Evolutionary conservation across 2,888 invertebrate species (phyloP).

Genomic region (Diachrysia chrysitis): DNA sequence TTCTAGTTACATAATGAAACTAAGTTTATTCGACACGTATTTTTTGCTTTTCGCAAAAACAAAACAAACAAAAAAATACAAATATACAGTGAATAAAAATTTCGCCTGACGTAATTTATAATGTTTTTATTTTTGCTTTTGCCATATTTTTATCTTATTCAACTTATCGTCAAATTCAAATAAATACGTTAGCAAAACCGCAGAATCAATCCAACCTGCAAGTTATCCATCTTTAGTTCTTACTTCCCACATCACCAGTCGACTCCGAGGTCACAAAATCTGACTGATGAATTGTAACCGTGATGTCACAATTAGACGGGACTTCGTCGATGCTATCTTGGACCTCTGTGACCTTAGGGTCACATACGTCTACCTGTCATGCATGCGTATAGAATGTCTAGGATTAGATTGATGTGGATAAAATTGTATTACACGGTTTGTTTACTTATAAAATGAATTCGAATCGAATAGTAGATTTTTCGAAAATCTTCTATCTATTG

Average conservation of each 20-base stretch:
- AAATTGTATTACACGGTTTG: slow-evolving; percentile 2
- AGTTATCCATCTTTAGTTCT: slow-evolving; percentile 15
- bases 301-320: slow-evolving; percentile 85
- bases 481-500: too few species aligned
- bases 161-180: neutral
- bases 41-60: too few species aligned
- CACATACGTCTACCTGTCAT: slow-evolving; percentile 56
- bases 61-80: too few species aligned
- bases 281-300: slow-evolving; percentile 83
- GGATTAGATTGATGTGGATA: slow-evolving; percentile 53
- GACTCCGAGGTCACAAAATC: slow-evolving; percentile 73
- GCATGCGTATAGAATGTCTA: slow-evolving; percentile 49
- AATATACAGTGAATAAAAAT: too few species aligned
- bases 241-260: slow-evolving; percentile 50
- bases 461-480: too few species aligned
- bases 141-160: too few species aligned
- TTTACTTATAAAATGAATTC: neutral
- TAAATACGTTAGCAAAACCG: slow-evolving; percentile 7
- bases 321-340: slow-evolving; percentile 73
- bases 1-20: too few species aligned
- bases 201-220: slow-evolving; percentile 16
- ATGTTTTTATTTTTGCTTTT: too few species aligned
- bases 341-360: slow-evolving; percentile 56
- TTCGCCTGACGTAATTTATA: too few species aligned
- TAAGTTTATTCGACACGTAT: too few species aligned